Evolutionary conservation across 2,888 invertebrate genomes (phyloP).

Genomic region (Drosophila acutilabella): DNA sequence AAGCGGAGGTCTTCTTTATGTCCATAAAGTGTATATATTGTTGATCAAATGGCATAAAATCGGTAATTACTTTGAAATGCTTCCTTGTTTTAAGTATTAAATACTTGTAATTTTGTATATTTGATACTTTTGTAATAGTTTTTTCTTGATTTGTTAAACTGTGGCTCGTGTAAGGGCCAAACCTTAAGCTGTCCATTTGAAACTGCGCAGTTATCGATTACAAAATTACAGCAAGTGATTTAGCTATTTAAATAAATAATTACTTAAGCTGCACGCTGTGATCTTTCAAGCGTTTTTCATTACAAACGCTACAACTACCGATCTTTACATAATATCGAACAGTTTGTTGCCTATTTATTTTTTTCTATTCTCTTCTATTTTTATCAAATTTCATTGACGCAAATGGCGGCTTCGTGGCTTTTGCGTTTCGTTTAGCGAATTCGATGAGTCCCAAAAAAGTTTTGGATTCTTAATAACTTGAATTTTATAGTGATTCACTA

Average conservation of each 20-base stretch:
- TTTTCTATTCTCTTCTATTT: conserved; percentile 13
- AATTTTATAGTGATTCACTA: conserved; percentile 59
- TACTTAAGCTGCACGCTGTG: conserved; percentile 56
- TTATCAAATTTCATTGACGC: conserved; percentile 30
- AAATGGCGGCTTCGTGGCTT: conserved; percentile 33
- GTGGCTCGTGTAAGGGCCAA: conserved; percentile 58
- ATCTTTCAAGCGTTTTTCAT: conserved; percentile 4
- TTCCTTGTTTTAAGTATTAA: too few relatives aligned
- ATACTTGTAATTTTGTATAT: too few relatives aligned
- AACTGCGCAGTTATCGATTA: conserved; percentile 70
- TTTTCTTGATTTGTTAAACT: conserved; percentile 5
- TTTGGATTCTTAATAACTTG: conserved; percentile 37
- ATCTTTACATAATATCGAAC: conserved; percentile 12
- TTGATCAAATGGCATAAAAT: neutral
- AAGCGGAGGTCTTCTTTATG: neutral
- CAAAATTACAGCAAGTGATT: conserved; percentile 58
- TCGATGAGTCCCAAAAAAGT: conserved; percentile 26
- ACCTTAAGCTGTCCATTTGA: conserved; percentile 26
- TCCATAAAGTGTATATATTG: neutral
- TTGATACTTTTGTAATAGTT: neutral
- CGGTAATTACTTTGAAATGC: too few relatives aligned
- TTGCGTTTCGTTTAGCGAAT: conserved; percentile 31
- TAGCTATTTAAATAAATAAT: conserved; percentile 69
- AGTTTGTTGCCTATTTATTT: conserved; percentile 14
- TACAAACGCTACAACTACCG: conserved; percentile 11